Evolutionary conservation across 2,797 vertebrate species (phyloP).

Genomic region (Cercopithecus petaurista): DNA sequence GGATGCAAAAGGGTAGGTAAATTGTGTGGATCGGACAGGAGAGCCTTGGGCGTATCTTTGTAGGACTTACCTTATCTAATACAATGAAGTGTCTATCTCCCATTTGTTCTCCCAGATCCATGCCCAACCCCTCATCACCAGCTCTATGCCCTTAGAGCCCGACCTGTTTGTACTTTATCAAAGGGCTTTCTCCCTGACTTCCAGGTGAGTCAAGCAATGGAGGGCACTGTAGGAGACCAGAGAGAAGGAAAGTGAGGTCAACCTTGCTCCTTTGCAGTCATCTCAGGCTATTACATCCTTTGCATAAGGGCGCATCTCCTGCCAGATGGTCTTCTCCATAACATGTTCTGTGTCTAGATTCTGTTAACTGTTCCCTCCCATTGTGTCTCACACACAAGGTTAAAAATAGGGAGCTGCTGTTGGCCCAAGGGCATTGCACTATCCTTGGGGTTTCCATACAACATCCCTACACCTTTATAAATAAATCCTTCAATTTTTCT

Average conservation of each 20-base stretch:
- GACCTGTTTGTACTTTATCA: background rate
- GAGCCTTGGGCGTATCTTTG: background rate
- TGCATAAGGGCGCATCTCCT: background rate
- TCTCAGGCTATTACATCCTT: background rate
- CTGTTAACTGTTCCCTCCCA: background rate
- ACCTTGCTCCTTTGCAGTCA: background rate
- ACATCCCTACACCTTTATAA: background rate
- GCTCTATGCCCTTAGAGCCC: background rate
- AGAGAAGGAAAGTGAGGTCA: background rate
- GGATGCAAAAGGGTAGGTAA: fast-evolving
- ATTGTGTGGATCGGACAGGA: background rate
- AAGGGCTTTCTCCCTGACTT: background rate
- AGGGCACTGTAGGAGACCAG: background rate
- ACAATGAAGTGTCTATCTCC: background rate
- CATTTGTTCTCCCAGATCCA: background rate
- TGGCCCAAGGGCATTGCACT: background rate
- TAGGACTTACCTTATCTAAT: background rate
- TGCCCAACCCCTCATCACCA: background rate
- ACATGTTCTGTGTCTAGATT: background rate
- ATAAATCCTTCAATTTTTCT: background rate
- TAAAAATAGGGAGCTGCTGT: background rate
- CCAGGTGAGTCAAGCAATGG: background rate
- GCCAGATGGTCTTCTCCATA: background rate
- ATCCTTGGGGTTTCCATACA: background rate
- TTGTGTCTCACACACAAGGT: background rate